Evolutionary conservation across 2,113 vertebrate species (phyloP).

Genomic region (Aspiorhynchus laticeps): DNA sequence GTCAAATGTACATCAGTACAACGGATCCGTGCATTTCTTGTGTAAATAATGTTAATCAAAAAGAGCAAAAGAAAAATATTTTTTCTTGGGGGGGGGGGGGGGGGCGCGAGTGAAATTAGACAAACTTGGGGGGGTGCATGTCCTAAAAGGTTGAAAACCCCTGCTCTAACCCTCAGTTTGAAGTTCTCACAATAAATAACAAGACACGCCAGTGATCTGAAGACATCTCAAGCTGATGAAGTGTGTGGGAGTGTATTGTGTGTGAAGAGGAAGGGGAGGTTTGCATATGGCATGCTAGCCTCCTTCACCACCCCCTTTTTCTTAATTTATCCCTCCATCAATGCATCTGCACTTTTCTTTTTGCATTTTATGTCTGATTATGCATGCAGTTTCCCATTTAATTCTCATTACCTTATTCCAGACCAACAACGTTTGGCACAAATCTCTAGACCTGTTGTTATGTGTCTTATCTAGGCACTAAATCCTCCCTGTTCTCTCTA

Average conservation of each 20-base stretch:
- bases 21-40: too few relatives aligned
- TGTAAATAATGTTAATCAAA: too few relatives aligned
- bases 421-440: slow-evolving; percentile 11
- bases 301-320: neutral
- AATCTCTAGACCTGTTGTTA: neutral
- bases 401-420: slow-evolving; percentile 1
- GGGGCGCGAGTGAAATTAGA: too few relatives aligned
- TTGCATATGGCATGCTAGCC: neutral
- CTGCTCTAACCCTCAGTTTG: neutral
- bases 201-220: neutral
- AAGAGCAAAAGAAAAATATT: too few relatives aligned
- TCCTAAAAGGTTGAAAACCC: too few relatives aligned
- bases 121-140: too few relatives aligned
- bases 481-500: neutral
- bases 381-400: neutral
- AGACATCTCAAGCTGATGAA: neutral
- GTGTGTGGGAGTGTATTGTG: neutral
- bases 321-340: neutral
- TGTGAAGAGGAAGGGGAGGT: neutral
- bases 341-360: neutral
- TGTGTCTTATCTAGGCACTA: neutral
- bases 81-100: too few relatives aligned
- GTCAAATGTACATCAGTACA: too few relatives aligned
- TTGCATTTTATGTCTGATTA: neutral
- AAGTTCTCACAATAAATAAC: neutral